These are phyloP conservation scores for Rhopilema esculentum DNA, from an alignment of 30 jellyfish, hydroid and myxozoan genomes.

Conservation along the genomic window DNA sequence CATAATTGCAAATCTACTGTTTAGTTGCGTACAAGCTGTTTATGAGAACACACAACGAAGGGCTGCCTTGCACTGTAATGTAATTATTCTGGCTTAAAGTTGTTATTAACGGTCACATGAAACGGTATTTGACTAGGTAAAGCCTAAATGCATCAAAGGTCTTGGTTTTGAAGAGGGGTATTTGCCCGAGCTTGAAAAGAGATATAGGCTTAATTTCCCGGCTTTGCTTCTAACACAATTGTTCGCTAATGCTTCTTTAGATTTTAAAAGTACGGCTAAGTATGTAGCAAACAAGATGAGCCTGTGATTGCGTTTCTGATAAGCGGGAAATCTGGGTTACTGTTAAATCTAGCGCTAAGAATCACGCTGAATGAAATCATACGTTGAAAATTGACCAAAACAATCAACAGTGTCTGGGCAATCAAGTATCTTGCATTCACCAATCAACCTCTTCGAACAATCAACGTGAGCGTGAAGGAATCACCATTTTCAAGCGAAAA, in stretches of 20 bases:
- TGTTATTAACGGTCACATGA: background rate
- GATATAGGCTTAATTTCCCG: background rate
- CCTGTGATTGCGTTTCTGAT: background rate
- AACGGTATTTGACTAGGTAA: background rate
- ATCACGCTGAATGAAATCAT: background rate
- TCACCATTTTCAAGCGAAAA: background rate
- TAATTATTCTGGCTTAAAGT: background rate
- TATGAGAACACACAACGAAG: background rate
- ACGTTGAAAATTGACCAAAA: background rate
- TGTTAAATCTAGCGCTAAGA: background rate
- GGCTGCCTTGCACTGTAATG: background rate
- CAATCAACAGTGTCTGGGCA: background rate
- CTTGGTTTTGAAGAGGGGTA: background rate
- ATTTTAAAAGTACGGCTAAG: background rate
- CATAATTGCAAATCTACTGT: no score
- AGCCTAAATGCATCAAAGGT: background rate
- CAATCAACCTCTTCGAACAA: no score
- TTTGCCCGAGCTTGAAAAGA: background rate
- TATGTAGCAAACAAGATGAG: background rate
- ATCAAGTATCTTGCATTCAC: no score
- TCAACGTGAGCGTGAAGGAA: no score
- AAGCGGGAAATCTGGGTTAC: background rate
- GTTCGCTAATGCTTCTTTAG: background rate
- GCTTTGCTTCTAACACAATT: background rate
- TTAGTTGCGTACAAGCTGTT: no score